Percentiles rank a stretch among this genome's conserved stretches.
phyloP scores from a whole-genome alignment of 2,113 vertebrate species.

The Brachypodius melanocephalos region DNA sequence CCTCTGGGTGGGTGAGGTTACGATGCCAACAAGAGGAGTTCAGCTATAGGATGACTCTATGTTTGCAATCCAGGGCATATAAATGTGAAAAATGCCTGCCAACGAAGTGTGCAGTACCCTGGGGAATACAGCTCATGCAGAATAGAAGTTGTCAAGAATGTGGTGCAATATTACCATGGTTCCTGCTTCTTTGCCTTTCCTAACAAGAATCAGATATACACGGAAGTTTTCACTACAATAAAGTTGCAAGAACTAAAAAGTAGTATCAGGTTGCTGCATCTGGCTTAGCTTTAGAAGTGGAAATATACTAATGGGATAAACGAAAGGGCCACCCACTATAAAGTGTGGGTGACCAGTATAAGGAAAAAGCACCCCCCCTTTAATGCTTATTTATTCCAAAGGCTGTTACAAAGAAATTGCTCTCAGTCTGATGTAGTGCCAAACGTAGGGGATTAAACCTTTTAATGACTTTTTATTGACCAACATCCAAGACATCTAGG shows the following conservation, averaged over 20 bases:
- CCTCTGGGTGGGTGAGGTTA: neutral
- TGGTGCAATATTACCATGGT: neutral
- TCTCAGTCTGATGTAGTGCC: slow-evolving; percentile 74
- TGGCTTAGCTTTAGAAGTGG: slow-evolving; percentile 62
- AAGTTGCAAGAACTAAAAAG: neutral
- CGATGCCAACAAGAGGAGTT: neutral
- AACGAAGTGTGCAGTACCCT: neutral
- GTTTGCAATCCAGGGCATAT: neutral
- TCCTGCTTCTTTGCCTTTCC: slow-evolving; percentile 28
- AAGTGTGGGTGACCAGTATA: slow-evolving; percentile 66
- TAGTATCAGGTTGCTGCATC: slow-evolving; percentile 51
- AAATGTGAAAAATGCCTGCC: neutral
- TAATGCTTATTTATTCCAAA: slow-evolving; percentile 74
- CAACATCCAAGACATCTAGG: slow-evolving; percentile 58
- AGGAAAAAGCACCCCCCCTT: neutral
- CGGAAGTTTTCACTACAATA: neutral
- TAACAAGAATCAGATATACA: slow-evolving; percentile 19
- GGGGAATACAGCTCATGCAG: neutral
- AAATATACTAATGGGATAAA: slow-evolving; percentile 60
- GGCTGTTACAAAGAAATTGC: slow-evolving; percentile 59
- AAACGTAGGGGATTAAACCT: slow-evolving; percentile 61
- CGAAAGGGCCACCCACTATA: slow-evolving; percentile 73
- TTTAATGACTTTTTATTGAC: slow-evolving; percentile 60
- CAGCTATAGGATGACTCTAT: neutral
- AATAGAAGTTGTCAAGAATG: slow-evolving; percentile 29